phyloP scores from a whole-genome alignment of 2,797 vertebrate species.

The Xenops minutus region DNA sequence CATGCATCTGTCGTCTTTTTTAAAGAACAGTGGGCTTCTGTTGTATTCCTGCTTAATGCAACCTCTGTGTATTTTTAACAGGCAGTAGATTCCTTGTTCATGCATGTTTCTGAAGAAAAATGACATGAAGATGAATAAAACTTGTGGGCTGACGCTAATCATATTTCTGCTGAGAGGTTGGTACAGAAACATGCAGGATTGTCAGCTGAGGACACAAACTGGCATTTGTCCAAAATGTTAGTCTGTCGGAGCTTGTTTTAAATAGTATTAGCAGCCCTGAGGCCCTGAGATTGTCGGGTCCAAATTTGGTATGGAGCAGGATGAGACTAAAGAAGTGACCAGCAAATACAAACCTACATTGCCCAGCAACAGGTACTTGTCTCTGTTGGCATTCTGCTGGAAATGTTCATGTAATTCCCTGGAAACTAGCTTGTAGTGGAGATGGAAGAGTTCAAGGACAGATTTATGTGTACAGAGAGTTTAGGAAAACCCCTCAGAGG shows the following conservation, averaged over 20 bases:
- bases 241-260: neutral
- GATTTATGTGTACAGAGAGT: neutral
- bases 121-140: neutral
- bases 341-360: neutral
- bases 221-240: neutral
- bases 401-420: neutral
- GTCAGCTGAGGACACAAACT: neutral
- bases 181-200: neutral
- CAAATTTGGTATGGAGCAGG: neutral
- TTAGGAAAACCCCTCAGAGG: neutral
- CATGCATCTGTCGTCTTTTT: neutral
- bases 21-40: neutral
- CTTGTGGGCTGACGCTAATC: neutral
- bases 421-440: neutral
- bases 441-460: neutral
- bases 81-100: constrained; percentile 21
- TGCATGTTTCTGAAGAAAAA: neutral
- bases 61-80: constrained; percentile 2
- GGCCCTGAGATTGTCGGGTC: neutral
- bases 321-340: neutral
- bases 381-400: neutral
- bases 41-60: constrained; percentile 17
- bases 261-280: neutral
- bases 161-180: neutral
- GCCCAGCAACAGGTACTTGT: neutral